Base-by-base conservation (phyloP, 2,797 vertebrate genomes). In the Poecilia gillii region DNA sequence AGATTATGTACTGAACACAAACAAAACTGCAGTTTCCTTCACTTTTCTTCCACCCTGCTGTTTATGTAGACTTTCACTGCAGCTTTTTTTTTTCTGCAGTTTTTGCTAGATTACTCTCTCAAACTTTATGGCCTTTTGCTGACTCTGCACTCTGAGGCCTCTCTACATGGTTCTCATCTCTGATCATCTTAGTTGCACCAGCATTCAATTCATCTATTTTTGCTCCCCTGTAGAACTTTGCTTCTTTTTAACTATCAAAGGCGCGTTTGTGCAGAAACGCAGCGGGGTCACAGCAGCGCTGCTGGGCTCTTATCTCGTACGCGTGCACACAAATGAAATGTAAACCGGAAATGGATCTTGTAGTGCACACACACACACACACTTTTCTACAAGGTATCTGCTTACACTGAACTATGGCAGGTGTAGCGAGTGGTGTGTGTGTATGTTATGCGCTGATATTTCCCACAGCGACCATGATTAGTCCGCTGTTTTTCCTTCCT, bases 71-170 rank as follows among this genome's bases (percentile, higher is more conserved):
- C 25, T 9, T 39, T 36, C 4, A 72, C 39, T 77, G 53, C 75
- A 70, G 31, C 49, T 51, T 2, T n/a, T 28, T 51, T 55, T 2
- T 31, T 33, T 49, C 80, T 75, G 76, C 47, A 14, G 68, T 4
- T 73, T 41, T 39, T 76, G 9, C 28, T 51, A 0, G 39, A 0
- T 68, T 25, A 89, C 75, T 73, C 76, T 62, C 51, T 20, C 53
- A 12, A 46, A 84, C 82, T 86, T 88, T 66, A 13, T 12, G 55
- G 57, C 49, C 55, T 81, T 84, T 64, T 79, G 89, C 83, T 78
- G 89, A 83, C 68, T 90, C 79, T 88, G 88, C 87, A 84, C 77
- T 49, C 62, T 9, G 41, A 75, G 55, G 47, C 74, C 49, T 86
- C 43, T 45, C 78, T 74, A 66, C 73, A 47, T 20, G 85, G 77